Conservation (phyloP, 1,140 invertebrate genomes). For the silkworm (Bombyx mori) region ASM3026992v2 NC_085110.1:10801001-10801500, state of each 20-base stretch:
- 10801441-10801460: no score
- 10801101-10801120: no score
- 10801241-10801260: conserved; percentile 14
- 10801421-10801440: neutral
- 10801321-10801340: neutral
- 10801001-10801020: no score
- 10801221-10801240: conserved; percentile 13
- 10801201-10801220: conserved; percentile 17
- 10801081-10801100: no score
- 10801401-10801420: conserved; percentile 1
- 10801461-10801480: no score
- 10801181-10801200: conserved; percentile 1
- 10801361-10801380: neutral
- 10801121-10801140: no score
- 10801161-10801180: neutral
- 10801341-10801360: conserved; percentile 1
- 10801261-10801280: conserved; percentile 12
- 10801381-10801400: neutral
- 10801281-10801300: neutral
- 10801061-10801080: no score
- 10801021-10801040: no score
- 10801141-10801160: no score
- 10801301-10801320: neutral
- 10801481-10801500: no score
- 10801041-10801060: no score